These are phyloP conservation scores for Pipa parva DNA, from an alignment of 2,113 vertebrate species.

Conservation along the genomic window DNA sequence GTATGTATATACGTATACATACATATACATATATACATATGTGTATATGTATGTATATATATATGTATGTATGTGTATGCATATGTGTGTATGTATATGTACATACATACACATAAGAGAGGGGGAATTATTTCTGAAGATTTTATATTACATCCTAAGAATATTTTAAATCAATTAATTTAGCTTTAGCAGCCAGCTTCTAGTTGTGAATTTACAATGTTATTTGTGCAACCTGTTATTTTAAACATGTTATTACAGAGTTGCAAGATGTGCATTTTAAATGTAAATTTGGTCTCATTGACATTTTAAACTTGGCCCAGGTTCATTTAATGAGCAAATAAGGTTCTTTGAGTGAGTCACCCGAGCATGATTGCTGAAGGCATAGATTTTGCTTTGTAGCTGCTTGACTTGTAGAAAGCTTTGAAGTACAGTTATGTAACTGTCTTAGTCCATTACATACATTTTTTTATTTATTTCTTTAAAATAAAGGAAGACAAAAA, in stretches of 20 bases:
- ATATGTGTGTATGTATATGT: background rate
- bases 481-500: background rate
- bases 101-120: too few species aligned
- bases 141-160: too few species aligned
- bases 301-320: constrained; percentile 58
- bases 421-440: constrained; percentile 60
- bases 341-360: constrained; percentile 60
- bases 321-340: constrained; percentile 60
- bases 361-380: constrained; percentile 48
- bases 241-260: constrained; percentile 50
- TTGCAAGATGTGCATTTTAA: constrained; percentile 46
- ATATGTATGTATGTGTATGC: too few species aligned
- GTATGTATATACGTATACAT: too few species aligned
- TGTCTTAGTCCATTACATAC: constrained; percentile 45
- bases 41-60: too few species aligned
- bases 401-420: constrained; percentile 46
- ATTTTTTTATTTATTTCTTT: background rate
- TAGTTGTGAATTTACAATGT: constrained; percentile 36
- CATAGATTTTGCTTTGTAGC: constrained; percentile 46
- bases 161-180: too few species aligned
- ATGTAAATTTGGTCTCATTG: constrained; percentile 51
- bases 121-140: too few species aligned
- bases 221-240: constrained; percentile 25
- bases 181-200: too few species aligned
- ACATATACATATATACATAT: too few species aligned